Conservation (phyloP, 2,113 vertebrate species). For the Martes martes region DNA sequence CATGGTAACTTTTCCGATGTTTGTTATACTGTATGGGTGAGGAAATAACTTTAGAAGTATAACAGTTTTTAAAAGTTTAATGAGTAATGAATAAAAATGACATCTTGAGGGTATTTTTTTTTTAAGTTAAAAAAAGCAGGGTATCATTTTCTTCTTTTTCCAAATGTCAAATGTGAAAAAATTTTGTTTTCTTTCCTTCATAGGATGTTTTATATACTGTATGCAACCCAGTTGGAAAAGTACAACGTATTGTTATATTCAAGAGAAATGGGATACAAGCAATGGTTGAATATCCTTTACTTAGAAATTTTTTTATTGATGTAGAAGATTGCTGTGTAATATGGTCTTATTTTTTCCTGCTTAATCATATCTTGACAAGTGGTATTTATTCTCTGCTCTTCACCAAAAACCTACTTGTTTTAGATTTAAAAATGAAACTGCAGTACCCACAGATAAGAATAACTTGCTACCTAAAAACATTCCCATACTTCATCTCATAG, state of each 20-base stretch:
- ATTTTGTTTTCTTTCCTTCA: background rate
- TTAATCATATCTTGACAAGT: background rate
- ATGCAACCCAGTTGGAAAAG: conserved; percentile 93
- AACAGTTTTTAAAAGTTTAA: conserved; percentile 25
- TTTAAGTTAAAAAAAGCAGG: conserved; percentile 23
- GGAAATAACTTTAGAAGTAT: background rate
- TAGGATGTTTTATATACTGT: conserved; percentile 95
- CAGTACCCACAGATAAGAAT: background rate
- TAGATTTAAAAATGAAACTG: conserved; percentile 28
- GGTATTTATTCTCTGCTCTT: background rate
- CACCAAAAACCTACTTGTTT: background rate
- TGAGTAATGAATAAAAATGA: conserved; percentile 33
- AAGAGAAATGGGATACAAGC: conserved; percentile 97
- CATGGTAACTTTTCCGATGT: background rate
- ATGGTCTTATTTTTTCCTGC: background rate
- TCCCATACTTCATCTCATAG: background rate
- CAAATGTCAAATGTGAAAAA: conserved; percentile 35
- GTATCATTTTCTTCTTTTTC: background rate
- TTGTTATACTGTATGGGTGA: background rate
- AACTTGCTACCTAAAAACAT: background rate
- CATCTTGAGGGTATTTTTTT: background rate
- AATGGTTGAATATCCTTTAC: conserved; percentile 99
- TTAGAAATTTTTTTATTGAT: background rate
- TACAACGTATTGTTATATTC: conserved; percentile 96
- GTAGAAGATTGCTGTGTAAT: background rate